Evolutionary conservation across 2,113 vertebrate species (phyloP), one percentile per base, ranked within the genome.

Genomic region (Tursiops truncatus): DNA sequence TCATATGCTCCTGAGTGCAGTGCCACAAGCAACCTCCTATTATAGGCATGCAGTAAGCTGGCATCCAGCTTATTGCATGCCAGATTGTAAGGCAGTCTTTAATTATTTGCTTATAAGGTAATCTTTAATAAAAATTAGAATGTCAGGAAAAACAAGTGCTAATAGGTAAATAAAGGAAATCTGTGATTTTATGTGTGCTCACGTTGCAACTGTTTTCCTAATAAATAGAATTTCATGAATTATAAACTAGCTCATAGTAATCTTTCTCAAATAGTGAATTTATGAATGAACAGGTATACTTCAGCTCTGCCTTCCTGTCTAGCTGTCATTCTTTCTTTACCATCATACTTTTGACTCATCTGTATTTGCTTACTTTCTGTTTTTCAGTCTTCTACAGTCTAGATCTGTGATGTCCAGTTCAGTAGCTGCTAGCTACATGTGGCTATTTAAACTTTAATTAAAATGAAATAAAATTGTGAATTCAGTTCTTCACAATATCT

Each of bases 51-150:
- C 13, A 60, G 4, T 89, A 80, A 89, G n/a, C 8, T 65, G 53
- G 71, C 41, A 89, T 84, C 20, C 53, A 53, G 53, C 53, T 53
- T 53, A 53, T 6, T 6, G 53, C 53, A 53, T 53, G 53, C 53
- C 15, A 18, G 15, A 17, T 53, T 53, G 53, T 53, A 53, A 53
- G 53, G 53, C 53, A 53, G 1, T 53, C 53, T 53, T 53, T 53
- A 53, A 14, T 14, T 76, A 62, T 31, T 92, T 89, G 21, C 17
- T 70, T 79, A 6, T 94, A 58, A 62, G 50, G 2, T 67, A 80
- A 4, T 80, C 31, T 90, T 92, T 88, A 84, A 50, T 91, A 84
- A 91, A 95, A 91, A 80, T 79, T 79, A 50, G 50, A 94, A 91
- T 97, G 28, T 83, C 31, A 58, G 79, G 76, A 92, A 97, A 94